A percentile compares a stretch with the other conserved stretches of the same genome.
These are phyloP conservation scores for Copidosoma floridanum DNA, from an alignment of 1,140 invertebrate species.

Conservation along the genomic window DNA sequence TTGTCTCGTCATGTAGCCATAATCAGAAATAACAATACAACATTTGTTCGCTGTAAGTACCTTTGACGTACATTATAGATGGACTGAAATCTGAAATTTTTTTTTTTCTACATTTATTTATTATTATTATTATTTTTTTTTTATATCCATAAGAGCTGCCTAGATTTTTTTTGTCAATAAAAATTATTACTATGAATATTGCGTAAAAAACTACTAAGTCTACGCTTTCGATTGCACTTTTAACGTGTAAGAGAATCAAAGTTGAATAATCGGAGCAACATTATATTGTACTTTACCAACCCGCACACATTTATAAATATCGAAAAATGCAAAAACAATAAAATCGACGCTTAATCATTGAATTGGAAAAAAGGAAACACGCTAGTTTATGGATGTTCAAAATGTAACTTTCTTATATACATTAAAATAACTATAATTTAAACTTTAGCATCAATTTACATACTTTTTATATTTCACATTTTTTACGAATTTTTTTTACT, in stretches of 20 bases:
- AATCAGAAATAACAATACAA: slow-evolving; percentile 6
- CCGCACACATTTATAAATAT: too few species aligned
- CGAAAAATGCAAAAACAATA: too few species aligned
- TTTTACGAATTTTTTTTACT: too few species aligned
- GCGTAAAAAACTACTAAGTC: slow-evolving; percentile 22
- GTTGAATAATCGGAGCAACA: not conserved
- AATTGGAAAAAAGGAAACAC: not conserved
- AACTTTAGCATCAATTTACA: too few species aligned
- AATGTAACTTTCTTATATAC: not conserved
- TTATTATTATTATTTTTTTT: not conserved
- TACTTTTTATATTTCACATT: too few species aligned
- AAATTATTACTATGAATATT: slow-evolving; percentile 17
- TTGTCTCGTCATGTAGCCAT: not conserved
- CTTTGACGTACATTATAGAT: too few species aligned
- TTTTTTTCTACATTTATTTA: not conserved
- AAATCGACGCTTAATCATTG: too few species aligned
- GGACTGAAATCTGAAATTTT: slow-evolving; percentile 13
- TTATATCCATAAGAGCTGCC: not conserved
- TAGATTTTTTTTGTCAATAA: not conserved
- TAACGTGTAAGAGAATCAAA: not conserved
- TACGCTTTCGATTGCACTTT: not conserved
- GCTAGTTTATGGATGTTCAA: not conserved
- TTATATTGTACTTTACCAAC: too few species aligned
- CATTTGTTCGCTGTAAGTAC: not conserved
- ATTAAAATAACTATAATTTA: too few species aligned